phyloP scores from a whole-genome alignment of 2,888 invertebrate species.

The Kryphioiulus occultus region DNA sequence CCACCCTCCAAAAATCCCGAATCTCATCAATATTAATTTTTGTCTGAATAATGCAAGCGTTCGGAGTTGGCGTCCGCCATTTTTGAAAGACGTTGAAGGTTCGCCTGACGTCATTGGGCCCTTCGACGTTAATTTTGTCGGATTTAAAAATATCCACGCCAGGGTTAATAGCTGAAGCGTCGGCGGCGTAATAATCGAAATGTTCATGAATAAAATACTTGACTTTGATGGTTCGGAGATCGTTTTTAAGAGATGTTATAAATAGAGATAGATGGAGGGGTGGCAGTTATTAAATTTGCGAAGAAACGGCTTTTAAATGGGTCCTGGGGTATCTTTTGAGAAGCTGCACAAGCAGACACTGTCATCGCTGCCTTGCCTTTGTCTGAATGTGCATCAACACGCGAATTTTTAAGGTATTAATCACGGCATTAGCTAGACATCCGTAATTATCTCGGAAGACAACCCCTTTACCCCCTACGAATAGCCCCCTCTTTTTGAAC shows the following conservation, averaged over 20 bases:
- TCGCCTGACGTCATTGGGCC: background rate
- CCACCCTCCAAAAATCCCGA: background rate
- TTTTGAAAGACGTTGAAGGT: background rate
- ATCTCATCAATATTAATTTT: background rate
- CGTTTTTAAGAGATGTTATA: conserved; percentile 8
- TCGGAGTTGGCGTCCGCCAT: background rate
- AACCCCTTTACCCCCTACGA: background rate
- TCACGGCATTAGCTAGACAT: conserved; percentile 44
- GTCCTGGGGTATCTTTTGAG: background rate
- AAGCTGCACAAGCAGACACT: background rate
- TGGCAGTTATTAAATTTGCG: conserved; percentile 21
- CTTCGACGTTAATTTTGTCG: background rate
- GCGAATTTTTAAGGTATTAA: conserved; percentile 41
- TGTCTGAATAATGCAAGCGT: background rate
- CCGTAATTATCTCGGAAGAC: conserved; percentile 24
- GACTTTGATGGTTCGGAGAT: conserved; percentile 25
- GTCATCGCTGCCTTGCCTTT: background rate
- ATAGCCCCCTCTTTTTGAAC: conserved; percentile 9
- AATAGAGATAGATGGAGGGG: conserved; percentile 27
- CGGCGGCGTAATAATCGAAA: conserved; percentile 11
- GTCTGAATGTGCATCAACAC: background rate
- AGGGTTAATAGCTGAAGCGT: background rate
- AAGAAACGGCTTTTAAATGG: background rate
- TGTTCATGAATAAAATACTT: conserved; percentile 28
- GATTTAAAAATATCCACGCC: background rate